Evolutionary conservation across 2,888 invertebrate genomes (phyloP).

Genomic region (Hylaea fasciaria): DNA sequence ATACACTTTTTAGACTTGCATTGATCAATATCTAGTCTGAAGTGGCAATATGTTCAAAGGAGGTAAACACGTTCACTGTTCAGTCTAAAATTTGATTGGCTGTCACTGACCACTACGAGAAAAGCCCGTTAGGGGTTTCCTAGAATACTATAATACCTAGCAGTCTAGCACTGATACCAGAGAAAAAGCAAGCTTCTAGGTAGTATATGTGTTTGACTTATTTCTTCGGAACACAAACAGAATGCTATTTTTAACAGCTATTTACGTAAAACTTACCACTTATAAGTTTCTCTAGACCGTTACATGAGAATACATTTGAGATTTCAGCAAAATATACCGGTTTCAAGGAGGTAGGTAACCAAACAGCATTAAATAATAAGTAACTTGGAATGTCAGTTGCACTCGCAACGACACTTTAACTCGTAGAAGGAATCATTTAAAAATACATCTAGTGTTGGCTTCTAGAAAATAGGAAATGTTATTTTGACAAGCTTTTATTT

Average conservation of each 20-base stretch:
- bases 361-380: background rate
- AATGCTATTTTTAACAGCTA: background rate
- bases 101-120: too few relatives aligned
- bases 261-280: slow-evolving; percentile 1
- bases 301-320: slow-evolving; percentile 2
- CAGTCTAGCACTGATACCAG: too few relatives aligned
- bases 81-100: too few relatives aligned
- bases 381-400: background rate
- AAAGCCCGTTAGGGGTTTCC: too few relatives aligned
- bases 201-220: background rate
- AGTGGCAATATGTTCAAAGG: too few relatives aligned
- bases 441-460: background rate
- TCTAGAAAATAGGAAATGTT: slow-evolving; percentile 6
- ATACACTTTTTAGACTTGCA: too few relatives aligned
- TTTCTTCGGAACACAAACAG: background rate
- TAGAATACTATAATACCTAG: too few relatives aligned
- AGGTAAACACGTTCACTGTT: too few relatives aligned
- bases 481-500: slow-evolving; percentile 14
- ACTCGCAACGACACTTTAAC: background rate
- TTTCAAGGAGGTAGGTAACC: background rate
- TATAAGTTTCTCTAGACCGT: background rate
- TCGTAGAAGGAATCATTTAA: background rate
- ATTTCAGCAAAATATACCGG: background rate
- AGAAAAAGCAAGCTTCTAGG: background rate
- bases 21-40: too few relatives aligned